Evolutionary conservation across 2,888 invertebrate genomes (phyloP), one percentile per base, ranked within the genome.

Genomic region (Drosophila percnosoma): DNA sequence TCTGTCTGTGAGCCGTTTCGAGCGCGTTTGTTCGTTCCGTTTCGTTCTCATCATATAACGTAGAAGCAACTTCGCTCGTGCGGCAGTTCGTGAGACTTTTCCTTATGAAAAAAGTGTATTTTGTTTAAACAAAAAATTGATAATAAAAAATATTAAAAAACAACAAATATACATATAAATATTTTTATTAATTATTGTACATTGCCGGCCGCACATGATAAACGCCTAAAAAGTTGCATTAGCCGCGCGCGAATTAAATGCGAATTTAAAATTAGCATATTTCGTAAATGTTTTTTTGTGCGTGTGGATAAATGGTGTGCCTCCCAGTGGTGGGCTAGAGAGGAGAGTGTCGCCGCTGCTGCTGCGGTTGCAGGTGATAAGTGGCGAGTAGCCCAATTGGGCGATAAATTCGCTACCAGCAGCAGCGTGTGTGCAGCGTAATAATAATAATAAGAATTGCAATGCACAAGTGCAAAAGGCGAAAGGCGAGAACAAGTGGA

Each of bases 21-120:
- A 69, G 60, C 67, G 77, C 76, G 73, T 65, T 45, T 68, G 68
- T 64, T 82, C 73, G 85, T 55, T 68, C 68, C 68, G 68, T 81
- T 87, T 82, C 80, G 85, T 91, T 85, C 86, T 86, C 90, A 88
- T 90, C 87, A 90, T 89, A 87, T 88, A 90, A 91, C 90, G 82
- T 83, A 83, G 74, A 90, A 88, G 86, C 87, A 76, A 74, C 82
- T 80, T 82, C 68, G 87, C 71, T 82, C 76, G 83, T 77, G 80
- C 88, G 83, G 78, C 78, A 63, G 83, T 83, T 83, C 78, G 83
- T 83, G 83, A 70, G 71, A 69, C 74, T 83, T 83, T 83, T 83
- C 76, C 73, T 55, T 73, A 53, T 57, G 75, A 65, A 80, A 54
- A 38, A 54, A 38, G 27, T 71, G 77, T 76, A 76, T 72, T 57